phyloP scores from a whole-genome alignment of 2,113 vertebrate species.

The Seriola aureovittata region DNA sequence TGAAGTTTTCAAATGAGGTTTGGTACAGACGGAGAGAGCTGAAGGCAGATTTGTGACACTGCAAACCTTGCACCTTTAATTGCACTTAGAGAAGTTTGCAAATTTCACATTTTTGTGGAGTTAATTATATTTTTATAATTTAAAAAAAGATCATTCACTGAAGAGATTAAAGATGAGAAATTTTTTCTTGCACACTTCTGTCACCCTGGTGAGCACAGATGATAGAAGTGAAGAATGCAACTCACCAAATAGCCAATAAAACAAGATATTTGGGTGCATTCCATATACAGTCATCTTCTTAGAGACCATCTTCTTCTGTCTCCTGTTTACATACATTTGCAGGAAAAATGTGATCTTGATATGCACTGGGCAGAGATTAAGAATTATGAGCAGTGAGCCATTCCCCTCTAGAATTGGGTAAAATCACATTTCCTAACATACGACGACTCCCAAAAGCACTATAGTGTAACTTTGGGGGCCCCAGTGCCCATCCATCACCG shows the following conservation, averaged over 20 bases:
- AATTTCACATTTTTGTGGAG: constrained; percentile 19
- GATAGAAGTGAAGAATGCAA: constrained; percentile 10
- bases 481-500: constrained; percentile 62
- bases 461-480: constrained; percentile 51
- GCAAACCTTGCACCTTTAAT: constrained; percentile 35
- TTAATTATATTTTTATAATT: constrained; percentile 46
- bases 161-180: constrained; percentile 18
- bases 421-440: constrained; percentile 58
- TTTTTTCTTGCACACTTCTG: neutral
- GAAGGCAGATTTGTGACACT: neutral
- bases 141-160: constrained; percentile 15
- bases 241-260: constrained; percentile 16
- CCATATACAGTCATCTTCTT: neutral
- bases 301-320: neutral
- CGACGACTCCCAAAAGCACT: constrained; percentile 58
- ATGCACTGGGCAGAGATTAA: constrained; percentile 13
- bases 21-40: neutral
- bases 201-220: constrained; percentile 29
- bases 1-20: neutral
- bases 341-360: constrained; percentile 22
- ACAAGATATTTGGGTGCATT: constrained; percentile 4
- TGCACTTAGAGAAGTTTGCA: constrained; percentile 28
- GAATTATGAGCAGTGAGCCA: constrained; percentile 35
- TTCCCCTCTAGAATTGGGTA: constrained; percentile 54
- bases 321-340: constrained; percentile 44